phyloP scores from a whole-genome alignment of 2,797 vertebrate species.

The Sebastes vulpes region DNA sequence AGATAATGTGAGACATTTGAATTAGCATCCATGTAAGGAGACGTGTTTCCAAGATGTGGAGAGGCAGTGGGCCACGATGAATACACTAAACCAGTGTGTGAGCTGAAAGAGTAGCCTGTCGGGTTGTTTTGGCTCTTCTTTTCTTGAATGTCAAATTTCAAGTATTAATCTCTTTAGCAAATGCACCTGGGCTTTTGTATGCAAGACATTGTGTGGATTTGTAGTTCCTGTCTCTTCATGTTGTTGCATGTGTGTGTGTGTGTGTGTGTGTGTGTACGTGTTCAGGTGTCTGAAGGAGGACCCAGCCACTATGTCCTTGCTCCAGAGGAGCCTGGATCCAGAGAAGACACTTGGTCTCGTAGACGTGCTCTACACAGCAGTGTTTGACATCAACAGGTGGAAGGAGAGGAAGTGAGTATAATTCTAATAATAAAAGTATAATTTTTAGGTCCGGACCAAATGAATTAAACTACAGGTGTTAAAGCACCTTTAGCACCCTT shows the following conservation, averaged over 20 bases:
- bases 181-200: conserved; percentile 25
- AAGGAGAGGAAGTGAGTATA: conserved; percentile 92
- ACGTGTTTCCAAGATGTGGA: not conserved
- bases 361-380: conserved; percentile 96
- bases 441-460: not conserved
- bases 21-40: not conserved
- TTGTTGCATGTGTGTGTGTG: not conserved
- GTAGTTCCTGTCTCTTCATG: conserved; percentile 1
- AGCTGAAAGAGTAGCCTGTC: not conserved
- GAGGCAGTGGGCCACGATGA: not conserved
- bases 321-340: conserved; percentile 96
- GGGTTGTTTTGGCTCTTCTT: not conserved
- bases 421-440: too few relatives aligned
- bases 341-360: conserved; percentile 97
- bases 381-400: conserved; percentile 95
- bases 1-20: not conserved
- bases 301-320: conserved; percentile 97
- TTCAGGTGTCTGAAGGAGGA: conserved; percentile 97
- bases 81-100: not conserved
- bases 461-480: not conserved
- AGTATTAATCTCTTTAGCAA: conserved; percentile 4
- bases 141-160: conserved; percentile 5
- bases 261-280: not conserved
- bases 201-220: not conserved
- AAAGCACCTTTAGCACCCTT: not conserved